phyloP scores from a whole-genome alignment of 1,140 invertebrate species.

The Zaprionus ornatus region DNA sequence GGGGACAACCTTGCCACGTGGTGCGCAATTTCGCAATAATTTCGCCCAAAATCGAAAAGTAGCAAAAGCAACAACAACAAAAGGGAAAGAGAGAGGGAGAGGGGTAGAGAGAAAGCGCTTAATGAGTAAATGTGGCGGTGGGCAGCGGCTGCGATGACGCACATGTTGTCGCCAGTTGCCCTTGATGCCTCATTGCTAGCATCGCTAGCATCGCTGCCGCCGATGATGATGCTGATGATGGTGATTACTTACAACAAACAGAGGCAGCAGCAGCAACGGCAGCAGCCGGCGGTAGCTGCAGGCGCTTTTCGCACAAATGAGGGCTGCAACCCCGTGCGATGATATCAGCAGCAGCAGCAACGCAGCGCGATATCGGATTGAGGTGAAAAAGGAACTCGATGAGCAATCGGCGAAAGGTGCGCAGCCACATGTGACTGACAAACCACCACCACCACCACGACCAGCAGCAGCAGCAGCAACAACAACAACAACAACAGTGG shows the following conservation, averaged over 20 bases:
- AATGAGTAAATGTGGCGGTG: slow-evolving; percentile 73
- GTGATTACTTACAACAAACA: slow-evolving; percentile 81
- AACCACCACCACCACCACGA: slow-evolving; percentile 65
- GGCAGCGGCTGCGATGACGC: slow-evolving; percentile 60
- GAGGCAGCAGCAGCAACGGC: slow-evolving; percentile 51
- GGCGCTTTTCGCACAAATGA: slow-evolving; percentile 67
- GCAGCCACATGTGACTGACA: slow-evolving; percentile 71
- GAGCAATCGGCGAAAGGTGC: slow-evolving; percentile 66
- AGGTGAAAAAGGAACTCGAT: slow-evolving; percentile 62
- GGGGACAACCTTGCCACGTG: slow-evolving; percentile 43
- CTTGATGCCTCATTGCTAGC: slow-evolving; percentile 49
- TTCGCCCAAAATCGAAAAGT: slow-evolving; percentile 49
- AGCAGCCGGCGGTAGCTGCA: slow-evolving; percentile 61
- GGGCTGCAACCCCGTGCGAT: slow-evolving; percentile 73
- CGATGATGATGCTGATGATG: slow-evolving; percentile 74
- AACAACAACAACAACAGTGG: slow-evolving; percentile 3
- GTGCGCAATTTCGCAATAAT: slow-evolving; percentile 66
- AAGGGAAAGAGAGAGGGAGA: slow-evolving; percentile 19
- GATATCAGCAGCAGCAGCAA: slow-evolving; percentile 70
- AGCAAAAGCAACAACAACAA: slow-evolving; percentile 31
- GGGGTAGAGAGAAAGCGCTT: slow-evolving; percentile 21
- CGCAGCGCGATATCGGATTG: slow-evolving; percentile 66
- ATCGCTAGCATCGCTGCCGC: slow-evolving; percentile 5
- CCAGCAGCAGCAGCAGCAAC: slow-evolving; percentile 37
- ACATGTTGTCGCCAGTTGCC: slow-evolving; percentile 80